A percentile compares a stretch with the other conserved stretches of the same genome.
Conservation (phyloP, 2,888 invertebrate species). For the Magallana nippona region DNA sequence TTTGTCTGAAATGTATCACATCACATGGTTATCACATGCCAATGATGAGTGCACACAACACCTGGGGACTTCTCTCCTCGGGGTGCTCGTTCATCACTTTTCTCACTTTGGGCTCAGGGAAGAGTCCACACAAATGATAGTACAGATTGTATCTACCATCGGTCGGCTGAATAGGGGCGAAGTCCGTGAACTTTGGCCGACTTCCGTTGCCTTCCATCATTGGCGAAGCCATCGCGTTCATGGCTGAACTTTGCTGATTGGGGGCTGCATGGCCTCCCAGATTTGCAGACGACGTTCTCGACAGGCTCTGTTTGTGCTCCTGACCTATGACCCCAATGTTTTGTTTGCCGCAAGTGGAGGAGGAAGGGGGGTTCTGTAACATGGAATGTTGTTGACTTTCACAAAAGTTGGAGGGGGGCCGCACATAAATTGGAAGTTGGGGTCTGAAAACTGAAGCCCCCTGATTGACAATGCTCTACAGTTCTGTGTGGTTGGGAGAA, state of each 20-base stretch:
- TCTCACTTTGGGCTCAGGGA: constrained; percentile 93
- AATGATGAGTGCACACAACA: constrained; percentile 64
- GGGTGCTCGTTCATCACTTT: constrained; percentile 93
- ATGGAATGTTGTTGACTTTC: constrained; percentile 33
- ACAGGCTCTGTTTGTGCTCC: constrained; percentile 28
- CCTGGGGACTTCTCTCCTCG: constrained; percentile 92
- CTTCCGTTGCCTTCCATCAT: constrained; percentile 4
- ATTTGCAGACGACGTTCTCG: neutral
- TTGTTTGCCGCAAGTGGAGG: neutral
- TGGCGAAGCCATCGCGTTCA: neutral
- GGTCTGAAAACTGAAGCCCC: constrained; percentile 6
- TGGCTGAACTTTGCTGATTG: neutral
- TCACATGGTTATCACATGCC: constrained; percentile 45
- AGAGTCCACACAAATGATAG: constrained; percentile 93
- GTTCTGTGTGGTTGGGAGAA: constrained; percentile 9
- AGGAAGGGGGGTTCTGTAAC: neutral
- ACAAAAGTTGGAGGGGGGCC: constrained; percentile 2
- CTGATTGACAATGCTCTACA: neutral
- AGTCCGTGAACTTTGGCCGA: constrained; percentile 40
- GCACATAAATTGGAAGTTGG: neutral
- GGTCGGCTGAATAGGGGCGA: constrained; percentile 59
- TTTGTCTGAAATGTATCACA: too few relatives aligned
- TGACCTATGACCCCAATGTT: constrained; percentile 37
- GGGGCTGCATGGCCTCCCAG: neutral
- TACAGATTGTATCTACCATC: constrained; percentile 90